Evolutionary conservation across 2,797 vertebrate species (phyloP).

Genomic region (Kryptopterus vitreolus): DNA sequence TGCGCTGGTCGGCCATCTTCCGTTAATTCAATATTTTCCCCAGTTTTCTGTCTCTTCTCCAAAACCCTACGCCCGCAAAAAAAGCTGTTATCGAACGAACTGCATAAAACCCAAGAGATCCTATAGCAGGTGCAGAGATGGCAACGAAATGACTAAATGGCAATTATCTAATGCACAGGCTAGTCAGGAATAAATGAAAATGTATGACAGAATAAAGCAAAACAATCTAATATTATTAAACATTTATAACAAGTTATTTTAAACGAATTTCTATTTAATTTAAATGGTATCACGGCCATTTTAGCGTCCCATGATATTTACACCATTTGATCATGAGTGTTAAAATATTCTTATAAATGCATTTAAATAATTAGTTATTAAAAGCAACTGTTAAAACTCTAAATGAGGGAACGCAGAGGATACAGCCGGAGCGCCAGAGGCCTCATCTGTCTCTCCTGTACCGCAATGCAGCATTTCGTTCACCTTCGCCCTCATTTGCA

Average conservation of each 20-base stretch:
- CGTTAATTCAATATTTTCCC: conserved; percentile 93
- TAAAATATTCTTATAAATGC: background rate
- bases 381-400: background rate
- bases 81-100: background rate
- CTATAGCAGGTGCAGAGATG: background rate
- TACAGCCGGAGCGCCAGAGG: background rate
- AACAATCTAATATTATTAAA: conserved; percentile 1
- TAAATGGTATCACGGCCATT: background rate
- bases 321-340: background rate
- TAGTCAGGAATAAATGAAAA: background rate
- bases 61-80: conserved; percentile 77
- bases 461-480: conserved; percentile 77
- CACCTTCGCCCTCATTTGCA: conserved; percentile 71
- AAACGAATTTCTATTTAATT: background rate
- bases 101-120: background rate
- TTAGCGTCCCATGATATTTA: background rate
- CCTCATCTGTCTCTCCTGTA: conserved; percentile 56
- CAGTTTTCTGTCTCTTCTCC: conserved; percentile 85
- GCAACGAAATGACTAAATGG: background rate
- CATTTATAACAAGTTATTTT: background rate
- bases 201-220: no score
- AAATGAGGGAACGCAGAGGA: background rate
- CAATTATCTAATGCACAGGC: background rate
- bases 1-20: conserved; percentile 91
- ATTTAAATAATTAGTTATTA: background rate